These are phyloP conservation scores for Chrysemys picta DNA, from an alignment of 2,113 vertebrate species.

Conservation along the genomic window DNA sequence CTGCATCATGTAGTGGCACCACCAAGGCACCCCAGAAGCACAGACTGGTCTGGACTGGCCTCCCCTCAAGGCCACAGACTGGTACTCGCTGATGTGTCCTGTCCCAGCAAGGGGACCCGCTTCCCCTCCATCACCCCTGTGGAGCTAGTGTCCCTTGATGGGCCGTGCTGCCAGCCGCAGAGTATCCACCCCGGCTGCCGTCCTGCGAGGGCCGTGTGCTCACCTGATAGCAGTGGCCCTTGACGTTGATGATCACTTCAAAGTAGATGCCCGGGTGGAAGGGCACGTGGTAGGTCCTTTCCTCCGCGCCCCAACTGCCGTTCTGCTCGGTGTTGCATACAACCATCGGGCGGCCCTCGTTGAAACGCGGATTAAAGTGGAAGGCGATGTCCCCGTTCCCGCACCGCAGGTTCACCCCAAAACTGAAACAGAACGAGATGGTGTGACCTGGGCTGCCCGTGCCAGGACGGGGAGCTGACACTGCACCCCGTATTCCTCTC, in stretches of 20 bases:
- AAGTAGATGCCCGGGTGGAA: conserved; percentile 80
- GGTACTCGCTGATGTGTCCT: background rate
- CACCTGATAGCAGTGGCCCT: conserved; percentile 81
- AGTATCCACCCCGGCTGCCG: too few species aligned
- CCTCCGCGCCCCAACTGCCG: conserved; percentile 79
- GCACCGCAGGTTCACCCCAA: conserved; percentile 72
- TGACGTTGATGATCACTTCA: conserved; percentile 80
- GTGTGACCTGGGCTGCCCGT: background rate
- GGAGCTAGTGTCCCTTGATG: background rate
- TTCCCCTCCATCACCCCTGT: too few species aligned
- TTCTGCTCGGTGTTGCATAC: conserved; percentile 77
- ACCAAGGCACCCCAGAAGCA: too few species aligned
- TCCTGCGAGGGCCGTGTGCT: background rate
- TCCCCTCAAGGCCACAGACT: too few species aligned
- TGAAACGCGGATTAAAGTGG: conserved; percentile 87
- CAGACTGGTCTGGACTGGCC: too few species aligned
- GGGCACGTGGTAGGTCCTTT: conserved; percentile 80
- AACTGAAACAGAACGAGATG: conserved; percentile 79
- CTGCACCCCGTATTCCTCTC: too few species aligned
- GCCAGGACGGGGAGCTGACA: background rate
- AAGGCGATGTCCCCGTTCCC: conserved; percentile 79
- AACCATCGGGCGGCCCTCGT: conserved; percentile 85
- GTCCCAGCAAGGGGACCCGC: background rate
- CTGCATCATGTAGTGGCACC: too few species aligned
- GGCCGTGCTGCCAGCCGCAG: too few species aligned